Percentiles rank a stretch among this genome's conserved stretches.
phyloP scores from a whole-genome alignment of 2,888 invertebrate genomes.

The Sycophila texana region DNA sequence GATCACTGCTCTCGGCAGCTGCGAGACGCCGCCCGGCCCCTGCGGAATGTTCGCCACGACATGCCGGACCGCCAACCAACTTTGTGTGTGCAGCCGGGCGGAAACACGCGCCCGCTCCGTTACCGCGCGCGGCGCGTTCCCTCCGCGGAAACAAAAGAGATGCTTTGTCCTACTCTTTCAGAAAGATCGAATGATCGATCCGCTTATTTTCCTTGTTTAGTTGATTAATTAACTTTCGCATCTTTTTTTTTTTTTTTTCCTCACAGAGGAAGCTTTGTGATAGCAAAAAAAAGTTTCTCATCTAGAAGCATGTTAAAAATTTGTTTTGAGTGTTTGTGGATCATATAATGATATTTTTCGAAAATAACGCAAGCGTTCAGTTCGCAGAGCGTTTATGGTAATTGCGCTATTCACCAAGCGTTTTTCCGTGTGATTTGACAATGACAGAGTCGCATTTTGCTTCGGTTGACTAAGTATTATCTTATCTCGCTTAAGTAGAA shows the following conservation, averaged over 20 bases:
- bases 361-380: too few species aligned
- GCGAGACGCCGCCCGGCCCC: neutral
- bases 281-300: too few species aligned
- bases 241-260: neutral
- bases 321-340: too few species aligned
- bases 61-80: neutral
- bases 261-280: too few species aligned
- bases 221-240: neutral
- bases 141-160: neutral
- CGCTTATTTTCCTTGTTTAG: too few species aligned
- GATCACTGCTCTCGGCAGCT: neutral
- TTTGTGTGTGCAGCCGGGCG: neutral
- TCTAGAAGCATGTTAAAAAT: too few species aligned
- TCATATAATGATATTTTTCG: too few species aligned
- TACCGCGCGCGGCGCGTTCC: neutral
- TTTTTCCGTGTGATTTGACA: too few species aligned
- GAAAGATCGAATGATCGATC: neutral
- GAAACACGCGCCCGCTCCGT: neutral
- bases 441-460: neutral
- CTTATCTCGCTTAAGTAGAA: too few species aligned
- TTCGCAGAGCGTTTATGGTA: too few species aligned
- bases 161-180: neutral
- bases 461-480: too few species aligned
- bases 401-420: too few species aligned
- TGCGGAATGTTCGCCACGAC: neutral